Conservation (phyloP, 1,140 invertebrate species). For the Heliconius melpomene region DNA sequence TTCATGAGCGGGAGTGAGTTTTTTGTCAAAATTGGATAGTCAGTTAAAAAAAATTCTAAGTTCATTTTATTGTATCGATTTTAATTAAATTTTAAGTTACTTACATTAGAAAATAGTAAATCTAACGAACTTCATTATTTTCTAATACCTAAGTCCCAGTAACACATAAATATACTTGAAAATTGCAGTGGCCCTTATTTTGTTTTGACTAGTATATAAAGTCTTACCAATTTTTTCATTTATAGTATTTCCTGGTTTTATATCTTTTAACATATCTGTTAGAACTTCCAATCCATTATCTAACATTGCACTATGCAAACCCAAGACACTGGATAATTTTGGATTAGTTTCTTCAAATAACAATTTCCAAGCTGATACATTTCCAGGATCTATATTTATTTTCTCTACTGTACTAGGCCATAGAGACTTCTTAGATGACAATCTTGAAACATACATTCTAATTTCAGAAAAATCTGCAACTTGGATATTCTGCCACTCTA, state of each 20-base stretch:
- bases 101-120: too few relatives aligned
- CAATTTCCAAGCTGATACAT: slow-evolving; percentile 51
- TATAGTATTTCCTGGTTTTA: slow-evolving; percentile 59
- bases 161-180: too few relatives aligned
- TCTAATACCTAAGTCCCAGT: too few relatives aligned
- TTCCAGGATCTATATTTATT: slow-evolving; percentile 46
- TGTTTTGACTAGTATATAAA: too few relatives aligned
- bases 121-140: too few relatives aligned
- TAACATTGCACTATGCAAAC: slow-evolving; percentile 49
- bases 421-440: slow-evolving; percentile 50
- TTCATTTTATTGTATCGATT: too few relatives aligned
- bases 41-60: too few relatives aligned
- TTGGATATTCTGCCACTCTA: slow-evolving; percentile 77
- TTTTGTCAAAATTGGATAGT: too few relatives aligned
- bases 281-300: slow-evolving; percentile 61
- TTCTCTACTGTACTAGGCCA: slow-evolving; percentile 48
- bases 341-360: slow-evolving; percentile 62
- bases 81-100: too few relatives aligned
- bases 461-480: slow-evolving; percentile 70
- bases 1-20: too few relatives aligned
- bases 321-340: slow-evolving; percentile 61
- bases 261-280: slow-evolving; percentile 50
- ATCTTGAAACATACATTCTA: slow-evolving; percentile 62
- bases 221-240: slow-evolving; percentile 64
- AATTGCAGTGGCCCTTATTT: too few relatives aligned